Evolutionary conservation across 2,113 vertebrate species (phyloP).

Genomic region (Peucedramus taeniatus): DNA sequence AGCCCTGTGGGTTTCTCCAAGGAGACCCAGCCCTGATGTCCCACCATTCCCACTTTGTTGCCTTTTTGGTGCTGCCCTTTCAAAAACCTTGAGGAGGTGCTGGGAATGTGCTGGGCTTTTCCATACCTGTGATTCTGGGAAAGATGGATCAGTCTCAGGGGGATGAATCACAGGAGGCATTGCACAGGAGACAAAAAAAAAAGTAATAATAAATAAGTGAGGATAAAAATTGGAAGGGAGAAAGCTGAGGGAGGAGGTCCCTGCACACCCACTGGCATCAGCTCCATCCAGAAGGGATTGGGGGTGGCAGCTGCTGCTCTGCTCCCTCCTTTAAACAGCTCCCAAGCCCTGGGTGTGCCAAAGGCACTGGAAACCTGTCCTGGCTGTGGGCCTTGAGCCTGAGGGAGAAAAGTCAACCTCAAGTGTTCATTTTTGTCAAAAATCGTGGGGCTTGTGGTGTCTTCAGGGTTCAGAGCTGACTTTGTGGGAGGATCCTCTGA

Average conservation of each 20-base stretch:
- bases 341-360: background rate
- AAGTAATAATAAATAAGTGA: background rate
- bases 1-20: background rate
- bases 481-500: background rate
- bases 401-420: background rate
- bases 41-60: background rate
- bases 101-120: background rate
- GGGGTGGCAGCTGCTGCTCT: background rate
- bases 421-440: background rate
- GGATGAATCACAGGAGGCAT: too few species aligned
- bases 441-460: background rate
- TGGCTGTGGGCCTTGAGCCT: background rate
- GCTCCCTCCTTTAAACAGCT: background rate
- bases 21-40: background rate
- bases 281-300: background rate
- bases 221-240: background rate
- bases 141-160: background rate
- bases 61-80: background rate
- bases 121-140: fast-evolving
- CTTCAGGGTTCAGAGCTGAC: background rate
- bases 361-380: background rate
- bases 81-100: background rate
- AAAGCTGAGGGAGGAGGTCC: background rate
- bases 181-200: background rate
- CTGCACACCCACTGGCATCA: fast-evolving